Base-by-base conservation (phyloP, 2,888 invertebrate species). In the Cistogaster globosa region DNA sequence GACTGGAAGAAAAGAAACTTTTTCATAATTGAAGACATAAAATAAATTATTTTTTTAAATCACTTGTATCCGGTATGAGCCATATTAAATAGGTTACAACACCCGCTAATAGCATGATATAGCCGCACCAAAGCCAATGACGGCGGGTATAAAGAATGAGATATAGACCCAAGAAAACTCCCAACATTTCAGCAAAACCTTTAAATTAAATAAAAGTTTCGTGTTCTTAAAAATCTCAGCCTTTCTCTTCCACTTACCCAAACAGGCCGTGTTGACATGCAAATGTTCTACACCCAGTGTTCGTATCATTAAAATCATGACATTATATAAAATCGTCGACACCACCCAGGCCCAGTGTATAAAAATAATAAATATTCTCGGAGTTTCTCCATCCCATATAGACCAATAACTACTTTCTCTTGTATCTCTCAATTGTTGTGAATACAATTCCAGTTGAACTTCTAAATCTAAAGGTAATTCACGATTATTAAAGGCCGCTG, bases 281-380 rank as follows among this genome's bases (percentile, higher is more conserved):
- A 93, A 89, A 75, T 92, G 91, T 20, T 90, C 89, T 2, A 91
- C 89, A 5, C 93, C 93, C 86, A 93, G 88, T 16, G 91, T 91
- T 51, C 93, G 89, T 38, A 93, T 93, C 89, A 93, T 92, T 4
- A 93, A 86, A 48, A 93, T 87, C 84, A 91, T 92, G 0, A 92
- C 92, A 76, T 92, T 92, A 63, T 93, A 93, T 1, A 92, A 72
- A 1, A 92, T 88, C 38, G 90, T 88, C 0, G 91, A 90, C 76
- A 90, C 89, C 5, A 90, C 91, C 92, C 92, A 93, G 11, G 92
- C 90, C 86, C 88, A 87, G 60, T 92, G 92, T 18, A 91, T 88
- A 22, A 89, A 89, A 0, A 90, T 16, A 12, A 92, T 87, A 32
- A 90, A 91, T 11, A 88, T 87, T 20, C 88, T 88, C 5, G 89